Evolutionary conservation across 2,888 invertebrate species (phyloP).

Genomic region (Microctonus aethiopoides): DNA sequence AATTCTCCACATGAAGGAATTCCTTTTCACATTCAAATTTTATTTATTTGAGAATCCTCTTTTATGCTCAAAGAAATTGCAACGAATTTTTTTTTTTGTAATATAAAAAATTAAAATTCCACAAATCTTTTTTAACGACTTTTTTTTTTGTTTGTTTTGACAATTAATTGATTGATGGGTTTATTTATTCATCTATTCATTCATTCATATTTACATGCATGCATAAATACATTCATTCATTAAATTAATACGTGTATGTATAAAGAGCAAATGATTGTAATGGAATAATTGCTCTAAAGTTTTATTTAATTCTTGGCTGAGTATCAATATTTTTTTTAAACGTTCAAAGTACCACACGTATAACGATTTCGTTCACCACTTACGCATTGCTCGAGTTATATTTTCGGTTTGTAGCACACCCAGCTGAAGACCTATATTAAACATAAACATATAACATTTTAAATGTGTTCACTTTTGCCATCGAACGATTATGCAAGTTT

Average conservation of each 20-base stretch:
- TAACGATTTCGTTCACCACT: slow-evolving; percentile 2
- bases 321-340: not conserved
- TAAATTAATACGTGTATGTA: not conserved
- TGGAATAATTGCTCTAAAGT: not conserved
- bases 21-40: not conserved
- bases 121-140: not conserved
- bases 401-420: slow-evolving; percentile 64
- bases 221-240: not conserved
- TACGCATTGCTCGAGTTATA: slow-evolving; percentile 45
- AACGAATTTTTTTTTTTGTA: not conserved
- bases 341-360: not conserved
- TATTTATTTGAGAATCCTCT: not conserved
- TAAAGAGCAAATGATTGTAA: not conserved
- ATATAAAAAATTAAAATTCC: not conserved
- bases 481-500: slow-evolving; percentile 20
- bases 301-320: slow-evolving; percentile 14
- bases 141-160: not conserved
- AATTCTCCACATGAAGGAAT: not conserved
- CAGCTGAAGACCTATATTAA: slow-evolving; percentile 61
- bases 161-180: not conserved
- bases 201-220: not conserved
- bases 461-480: slow-evolving; percentile 36
- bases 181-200: not conserved
- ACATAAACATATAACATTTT: slow-evolving; percentile 22
- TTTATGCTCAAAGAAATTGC: not conserved